Evolutionary conservation across 2,888 invertebrate species (phyloP).

Genomic region (Lasioglossum leucozonium): DNA sequence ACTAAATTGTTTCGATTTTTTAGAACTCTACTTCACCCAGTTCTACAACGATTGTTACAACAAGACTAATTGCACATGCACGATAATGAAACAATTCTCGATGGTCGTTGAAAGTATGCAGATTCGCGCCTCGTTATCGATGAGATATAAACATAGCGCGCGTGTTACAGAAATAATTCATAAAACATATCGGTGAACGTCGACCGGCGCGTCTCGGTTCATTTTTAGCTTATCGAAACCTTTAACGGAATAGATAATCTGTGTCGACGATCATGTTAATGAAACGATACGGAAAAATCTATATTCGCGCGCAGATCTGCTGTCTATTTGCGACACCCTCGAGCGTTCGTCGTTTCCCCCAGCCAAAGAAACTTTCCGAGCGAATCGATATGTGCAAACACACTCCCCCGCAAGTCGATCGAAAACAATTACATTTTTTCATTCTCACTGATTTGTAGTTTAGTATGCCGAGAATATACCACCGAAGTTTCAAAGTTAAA

Average conservation of each 20-base stretch:
- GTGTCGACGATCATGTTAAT: neutral
- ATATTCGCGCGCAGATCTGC: neutral
- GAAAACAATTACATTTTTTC: neutral
- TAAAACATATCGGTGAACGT: neutral
- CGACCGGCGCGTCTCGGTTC: neutral
- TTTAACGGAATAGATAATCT: neutral
- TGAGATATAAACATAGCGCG: neutral
- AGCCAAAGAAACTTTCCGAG: neutral
- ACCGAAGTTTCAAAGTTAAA: no score
- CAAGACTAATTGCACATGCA: neutral
- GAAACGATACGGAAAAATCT: neutral
- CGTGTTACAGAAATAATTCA: neutral
- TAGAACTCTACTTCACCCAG: neutral
- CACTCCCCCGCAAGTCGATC: neutral
- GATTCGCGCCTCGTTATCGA: neutral
- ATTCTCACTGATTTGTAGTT: neutral
- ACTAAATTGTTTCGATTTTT: no score
- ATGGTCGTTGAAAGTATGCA: neutral
- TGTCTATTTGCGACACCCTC: neutral
- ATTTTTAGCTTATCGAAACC: neutral
- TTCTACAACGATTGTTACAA: neutral
- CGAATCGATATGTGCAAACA: neutral
- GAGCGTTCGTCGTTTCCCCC: no score
- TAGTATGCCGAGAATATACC: no score
- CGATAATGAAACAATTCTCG: no score